A percentile compares a stretch with the other conserved stretches of the same genome.
Conservation (phyloP, 2,797 vertebrate genomes). For the Allobates femoralis region DNA sequence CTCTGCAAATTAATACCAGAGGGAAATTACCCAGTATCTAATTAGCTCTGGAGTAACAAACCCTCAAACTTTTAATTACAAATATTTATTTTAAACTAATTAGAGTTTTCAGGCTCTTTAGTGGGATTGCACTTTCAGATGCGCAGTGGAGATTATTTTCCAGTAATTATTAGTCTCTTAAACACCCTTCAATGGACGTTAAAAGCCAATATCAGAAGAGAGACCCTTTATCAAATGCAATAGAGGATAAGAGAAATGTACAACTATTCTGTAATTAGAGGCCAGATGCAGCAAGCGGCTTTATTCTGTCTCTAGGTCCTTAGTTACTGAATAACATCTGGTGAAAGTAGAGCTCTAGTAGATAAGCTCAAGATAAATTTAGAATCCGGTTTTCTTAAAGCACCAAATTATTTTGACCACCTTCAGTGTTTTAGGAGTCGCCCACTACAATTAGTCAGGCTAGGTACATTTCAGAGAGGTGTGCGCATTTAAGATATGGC, state of each 20-base stretch:
- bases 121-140: slow-evolving; percentile 75
- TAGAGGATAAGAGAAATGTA: slow-evolving; percentile 40
- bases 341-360: neutral
- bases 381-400: neutral
- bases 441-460: neutral
- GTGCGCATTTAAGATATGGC: too few species aligned
- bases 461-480: neutral
- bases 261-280: slow-evolving; percentile 35
- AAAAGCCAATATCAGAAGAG: slow-evolving; percentile 68
- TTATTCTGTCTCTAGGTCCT: slow-evolving; percentile 12
- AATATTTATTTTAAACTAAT: slow-evolving; percentile 81
- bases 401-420: neutral
- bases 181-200: slow-evolving; percentile 74
- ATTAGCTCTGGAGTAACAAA: slow-evolving; percentile 78
- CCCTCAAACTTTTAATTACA: slow-evolving; percentile 84
- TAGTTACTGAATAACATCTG: slow-evolving; percentile 52
- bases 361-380: slow-evolving; percentile 31
- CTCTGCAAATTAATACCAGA: slow-evolving; percentile 80
- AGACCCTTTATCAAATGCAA: slow-evolving; percentile 76
- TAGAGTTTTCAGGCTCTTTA: slow-evolving; percentile 76
- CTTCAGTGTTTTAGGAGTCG: neutral
- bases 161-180: slow-evolving; percentile 77
- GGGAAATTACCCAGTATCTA: slow-evolving; percentile 80
- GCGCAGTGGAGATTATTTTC: slow-evolving; percentile 73
- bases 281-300: slow-evolving; percentile 12